A percentile compares a stretch with the other conserved stretches of the same genome.
These are phyloP conservation scores for Phalacrocorax brasilianus DNA, from an alignment of 2,113 vertebrate genomes.

Conservation along the genomic window DNA sequence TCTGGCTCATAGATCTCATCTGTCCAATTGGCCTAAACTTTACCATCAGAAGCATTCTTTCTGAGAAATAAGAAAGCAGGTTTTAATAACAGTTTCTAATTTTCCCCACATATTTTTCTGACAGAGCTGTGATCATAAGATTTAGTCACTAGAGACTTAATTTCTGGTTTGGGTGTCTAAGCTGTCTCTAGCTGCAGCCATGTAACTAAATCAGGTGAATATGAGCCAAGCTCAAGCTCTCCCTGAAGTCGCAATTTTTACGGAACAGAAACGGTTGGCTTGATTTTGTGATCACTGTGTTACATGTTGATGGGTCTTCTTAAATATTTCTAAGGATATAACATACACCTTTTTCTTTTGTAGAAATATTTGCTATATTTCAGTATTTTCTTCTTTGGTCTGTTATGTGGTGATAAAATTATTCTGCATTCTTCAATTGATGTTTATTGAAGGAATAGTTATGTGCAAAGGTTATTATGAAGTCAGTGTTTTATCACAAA, in stretches of 20 bases:
- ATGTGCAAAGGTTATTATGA: not conserved
- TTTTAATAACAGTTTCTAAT: not conserved
- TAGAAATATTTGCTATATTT: not conserved
- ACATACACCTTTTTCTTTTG: rapidly evolving
- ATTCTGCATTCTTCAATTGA: not conserved
- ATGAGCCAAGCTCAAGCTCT: not conserved
- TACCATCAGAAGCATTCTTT: not conserved
- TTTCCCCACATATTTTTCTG: not conserved
- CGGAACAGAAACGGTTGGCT: not conserved
- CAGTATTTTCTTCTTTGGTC: not conserved
- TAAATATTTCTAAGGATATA: not conserved
- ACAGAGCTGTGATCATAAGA: not conserved
- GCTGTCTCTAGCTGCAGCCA: not conserved
- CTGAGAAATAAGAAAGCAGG: not conserved
- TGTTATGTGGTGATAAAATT: not conserved
- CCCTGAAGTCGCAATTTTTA: not conserved
- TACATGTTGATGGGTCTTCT: not conserved
- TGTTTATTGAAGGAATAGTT: not conserved
- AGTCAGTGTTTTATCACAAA: not conserved
- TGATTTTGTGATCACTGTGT: not conserved
- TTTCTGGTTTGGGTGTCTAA: not conserved
- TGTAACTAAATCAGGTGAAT: not conserved
- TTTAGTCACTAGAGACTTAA: not conserved
- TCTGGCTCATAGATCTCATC: not conserved
- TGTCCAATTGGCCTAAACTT: not conserved